These are phyloP conservation scores for Enteromius anoplus DNA, from an alignment of 2,797 vertebrate species.

Conservation along the genomic window DNA sequence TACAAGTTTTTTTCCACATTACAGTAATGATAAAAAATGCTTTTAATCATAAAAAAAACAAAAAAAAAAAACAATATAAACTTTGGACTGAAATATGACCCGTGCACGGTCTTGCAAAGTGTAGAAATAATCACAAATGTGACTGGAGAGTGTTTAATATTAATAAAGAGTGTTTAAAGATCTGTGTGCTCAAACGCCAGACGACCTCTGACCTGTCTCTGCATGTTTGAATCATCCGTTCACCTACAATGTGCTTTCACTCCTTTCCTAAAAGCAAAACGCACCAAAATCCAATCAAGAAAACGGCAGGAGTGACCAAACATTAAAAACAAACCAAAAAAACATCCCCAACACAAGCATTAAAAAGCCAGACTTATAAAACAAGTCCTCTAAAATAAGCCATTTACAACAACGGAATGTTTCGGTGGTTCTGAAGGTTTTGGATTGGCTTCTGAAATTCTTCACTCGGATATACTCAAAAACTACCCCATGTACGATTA, in stretches of 20 bases:
- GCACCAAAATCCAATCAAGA: slow-evolving; percentile 16
- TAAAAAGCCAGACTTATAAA: slow-evolving; percentile 91
- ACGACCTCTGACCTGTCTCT: neutral
- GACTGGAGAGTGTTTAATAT: neutral
- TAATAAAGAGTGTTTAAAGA: neutral
- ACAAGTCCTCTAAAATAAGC: slow-evolving; percentile 95
- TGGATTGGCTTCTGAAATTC: slow-evolving; percentile 31
- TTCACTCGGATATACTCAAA: slow-evolving; percentile 67
- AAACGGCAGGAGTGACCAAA: slow-evolving; percentile 48
- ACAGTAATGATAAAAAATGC: neutral
- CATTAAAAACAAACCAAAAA: slow-evolving; percentile 65
- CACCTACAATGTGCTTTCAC: neutral
- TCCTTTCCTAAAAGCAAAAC: slow-evolving; percentile 25
- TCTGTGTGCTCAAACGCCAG: neutral
- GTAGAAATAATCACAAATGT: neutral
- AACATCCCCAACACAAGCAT: slow-evolving; percentile 71
- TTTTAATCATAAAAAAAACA: neutral
- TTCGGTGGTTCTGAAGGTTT: slow-evolving; percentile 74
- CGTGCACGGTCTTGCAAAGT: neutral
- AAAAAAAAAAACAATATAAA: neutral
- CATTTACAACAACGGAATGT: slow-evolving; percentile 88
- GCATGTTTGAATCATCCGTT: neutral
- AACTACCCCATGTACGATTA: slow-evolving; percentile 84
- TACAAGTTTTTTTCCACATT: neutral
- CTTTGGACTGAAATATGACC: neutral